Evolutionary conservation across 2,888 invertebrate genomes (phyloP).

Genomic region (Nebria salina): DNA sequence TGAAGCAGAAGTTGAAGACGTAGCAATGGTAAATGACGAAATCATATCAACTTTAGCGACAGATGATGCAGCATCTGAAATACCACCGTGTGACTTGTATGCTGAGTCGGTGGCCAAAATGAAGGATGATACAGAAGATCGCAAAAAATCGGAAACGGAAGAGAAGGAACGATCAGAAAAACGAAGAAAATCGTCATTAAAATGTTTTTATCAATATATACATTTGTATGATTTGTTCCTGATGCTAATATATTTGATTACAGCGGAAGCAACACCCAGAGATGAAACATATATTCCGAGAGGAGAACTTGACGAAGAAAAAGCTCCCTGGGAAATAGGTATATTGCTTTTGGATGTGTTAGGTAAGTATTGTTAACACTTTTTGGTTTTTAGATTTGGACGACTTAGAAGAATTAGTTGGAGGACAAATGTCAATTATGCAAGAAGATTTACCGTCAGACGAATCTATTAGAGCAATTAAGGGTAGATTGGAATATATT

Average conservation of each 20-base stretch:
- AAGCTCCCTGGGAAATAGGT: slow-evolving; percentile 11
- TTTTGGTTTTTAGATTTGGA: background rate
- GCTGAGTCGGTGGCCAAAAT: slow-evolving; percentile 3
- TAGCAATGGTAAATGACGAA: slow-evolving; percentile 8
- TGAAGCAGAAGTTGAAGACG: background rate
- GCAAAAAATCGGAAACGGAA: background rate
- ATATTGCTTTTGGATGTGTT: background rate
- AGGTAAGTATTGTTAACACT: background rate
- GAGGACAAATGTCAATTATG: slow-evolving; percentile 1
- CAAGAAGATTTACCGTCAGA: slow-evolving; percentile 2
- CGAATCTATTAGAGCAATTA: slow-evolving; percentile 9
- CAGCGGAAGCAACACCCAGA: background rate
- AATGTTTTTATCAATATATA: background rate
- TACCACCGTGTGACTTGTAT: background rate
- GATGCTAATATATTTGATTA: background rate
- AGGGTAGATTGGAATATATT: slow-evolving; percentile 10
- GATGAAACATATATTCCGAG: slow-evolving; percentile 7
- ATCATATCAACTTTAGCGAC: background rate
- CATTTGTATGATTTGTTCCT: background rate
- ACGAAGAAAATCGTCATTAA: background rate
- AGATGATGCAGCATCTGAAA: background rate
- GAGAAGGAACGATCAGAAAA: background rate
- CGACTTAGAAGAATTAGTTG: background rate
- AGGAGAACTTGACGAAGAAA: background rate
- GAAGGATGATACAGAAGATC: background rate